Percentiles rank a stretch among this genome's conserved stretches.
phyloP scores from a whole-genome alignment of 1,140 invertebrate species.

The Apolygus lucorum region DNA sequence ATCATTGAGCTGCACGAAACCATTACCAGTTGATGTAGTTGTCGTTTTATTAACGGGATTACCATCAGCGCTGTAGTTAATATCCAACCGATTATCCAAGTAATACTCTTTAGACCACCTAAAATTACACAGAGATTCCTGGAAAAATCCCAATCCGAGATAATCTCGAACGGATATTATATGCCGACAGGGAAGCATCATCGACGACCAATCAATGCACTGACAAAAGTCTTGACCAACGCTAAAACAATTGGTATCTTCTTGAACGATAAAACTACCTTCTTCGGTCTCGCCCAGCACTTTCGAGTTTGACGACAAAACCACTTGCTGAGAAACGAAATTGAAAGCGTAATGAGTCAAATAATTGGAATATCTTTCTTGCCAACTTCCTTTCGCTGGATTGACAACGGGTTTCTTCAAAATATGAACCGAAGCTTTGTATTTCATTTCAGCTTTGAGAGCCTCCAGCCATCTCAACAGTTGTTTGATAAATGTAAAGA shows the following conservation, averaged over 20 bases:
- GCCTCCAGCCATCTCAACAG: not conserved
- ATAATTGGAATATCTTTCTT: constrained; percentile 11
- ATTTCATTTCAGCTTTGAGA: constrained; percentile 2
- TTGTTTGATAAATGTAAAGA: constrained; percentile 13
- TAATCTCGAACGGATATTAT: not conserved
- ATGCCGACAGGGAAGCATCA: constrained; percentile 11
- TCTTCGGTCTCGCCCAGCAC: not conserved
- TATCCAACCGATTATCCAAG: constrained; percentile 5
- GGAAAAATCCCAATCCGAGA: not conserved
- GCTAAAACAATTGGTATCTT: not conserved
- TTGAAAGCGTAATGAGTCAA: constrained; percentile 15
- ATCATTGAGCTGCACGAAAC: not conserved
- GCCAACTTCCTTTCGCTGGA: not conserved
- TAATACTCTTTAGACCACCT: constrained; percentile 15
- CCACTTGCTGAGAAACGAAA: constrained; percentile 5
- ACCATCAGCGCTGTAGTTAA: not conserved
- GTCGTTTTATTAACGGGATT: not conserved
- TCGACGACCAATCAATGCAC: constrained; percentile 3
- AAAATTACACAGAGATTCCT: not conserved
- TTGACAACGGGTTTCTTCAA: constrained; percentile 14
- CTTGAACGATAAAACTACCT: not conserved
- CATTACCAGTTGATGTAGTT: not conserved
- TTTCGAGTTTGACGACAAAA: constrained; percentile 5
- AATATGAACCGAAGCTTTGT: constrained; percentile 9
- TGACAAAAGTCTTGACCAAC: not conserved